Percentiles rank a stretch among this genome's conserved stretches.
These are phyloP conservation scores for Glyptemys insculpta DNA, from an alignment of 2,797 vertebrate genomes.

Conservation along the genomic window DNA sequence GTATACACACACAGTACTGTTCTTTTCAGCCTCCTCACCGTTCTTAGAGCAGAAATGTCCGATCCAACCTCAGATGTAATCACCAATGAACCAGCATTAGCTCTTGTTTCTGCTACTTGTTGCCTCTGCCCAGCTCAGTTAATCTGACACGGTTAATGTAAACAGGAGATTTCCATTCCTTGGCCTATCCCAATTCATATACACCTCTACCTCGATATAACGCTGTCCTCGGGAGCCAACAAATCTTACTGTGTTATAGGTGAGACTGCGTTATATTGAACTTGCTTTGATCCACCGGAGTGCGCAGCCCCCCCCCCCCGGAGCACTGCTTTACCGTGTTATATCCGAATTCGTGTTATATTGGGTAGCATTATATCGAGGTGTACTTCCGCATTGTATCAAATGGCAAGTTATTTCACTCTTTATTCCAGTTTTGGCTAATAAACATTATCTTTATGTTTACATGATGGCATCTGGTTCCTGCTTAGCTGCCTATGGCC, in stretches of 20 bases:
- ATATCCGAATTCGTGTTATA: too few species aligned
- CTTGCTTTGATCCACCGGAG: too few species aligned
- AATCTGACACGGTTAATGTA: not conserved
- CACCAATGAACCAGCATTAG: not conserved
- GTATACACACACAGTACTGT: not conserved
- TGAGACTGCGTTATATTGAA: too few species aligned
- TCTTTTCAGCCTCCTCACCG: not conserved
- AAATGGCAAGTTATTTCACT: not conserved
- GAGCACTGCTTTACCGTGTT: too few species aligned
- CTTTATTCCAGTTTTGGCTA: not conserved
- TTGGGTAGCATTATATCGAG: too few species aligned
- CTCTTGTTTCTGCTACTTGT: not conserved
- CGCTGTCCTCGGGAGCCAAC: too few species aligned
- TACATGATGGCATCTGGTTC: not conserved
- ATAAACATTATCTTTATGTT: rapidly evolving
- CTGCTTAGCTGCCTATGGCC: not conserved
- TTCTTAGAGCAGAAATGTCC: not conserved
- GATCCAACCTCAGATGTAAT: not conserved
- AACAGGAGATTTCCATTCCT: not conserved
- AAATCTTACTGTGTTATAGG: too few species aligned
- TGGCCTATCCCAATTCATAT: not conserved
- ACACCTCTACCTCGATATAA: too few species aligned
- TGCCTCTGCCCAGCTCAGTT: not conserved
- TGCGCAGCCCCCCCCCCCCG: too few species aligned
- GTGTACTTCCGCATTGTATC: not conserved